Evolutionary conservation across 2,797 vertebrate genomes (phyloP), one percentile per base, ranked within the genome.

Genomic region (Geotrypetes seraphini): DNA sequence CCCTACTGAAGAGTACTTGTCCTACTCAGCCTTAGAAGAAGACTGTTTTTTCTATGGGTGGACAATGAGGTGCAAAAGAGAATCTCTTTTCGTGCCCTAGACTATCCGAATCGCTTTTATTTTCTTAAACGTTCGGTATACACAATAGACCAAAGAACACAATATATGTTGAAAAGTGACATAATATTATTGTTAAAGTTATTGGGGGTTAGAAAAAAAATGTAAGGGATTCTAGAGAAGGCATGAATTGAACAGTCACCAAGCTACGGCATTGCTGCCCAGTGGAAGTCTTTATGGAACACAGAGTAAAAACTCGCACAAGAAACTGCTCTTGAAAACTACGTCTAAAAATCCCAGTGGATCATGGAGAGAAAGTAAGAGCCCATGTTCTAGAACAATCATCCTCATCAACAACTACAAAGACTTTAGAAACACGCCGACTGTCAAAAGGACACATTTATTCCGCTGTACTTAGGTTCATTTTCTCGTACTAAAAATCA

Each of bases 81-180:
- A 71, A 66, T 71, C 70, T 66, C 80, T 68, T 56, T 82, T 73
- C 36, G 81, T 75, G 76, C 84, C 88, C 68, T 61, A 75, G 88
- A 85, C 85, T 90, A 85, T 86, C 79, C 76, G 86, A 87, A 87
- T 87, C 70, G 80, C 83, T 85, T 85, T 77, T 80, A 71, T 80
- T 84, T 83, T 83, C 86, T 76, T 87, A 86, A 75, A 83, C 84
- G 84, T 82, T 83, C 76, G 72, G 76, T 88, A 87, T 85, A 78
- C 87, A 87, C 88, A 81, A 93, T 90, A 92, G 92, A 97, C 93
- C 94, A 97, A 97, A 97, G 94, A 97, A 81, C 75, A 90, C 84
- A 79, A 66, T 83, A 84, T 79, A 83, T 79, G 72, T 74, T 75
- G 69, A n/a, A 69, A 74, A 66, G 53, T 78, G 69, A 79, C 76